phyloP scores from a whole-genome alignment of 2,888 invertebrate genomes.

The Dynastes tityus region DNA sequence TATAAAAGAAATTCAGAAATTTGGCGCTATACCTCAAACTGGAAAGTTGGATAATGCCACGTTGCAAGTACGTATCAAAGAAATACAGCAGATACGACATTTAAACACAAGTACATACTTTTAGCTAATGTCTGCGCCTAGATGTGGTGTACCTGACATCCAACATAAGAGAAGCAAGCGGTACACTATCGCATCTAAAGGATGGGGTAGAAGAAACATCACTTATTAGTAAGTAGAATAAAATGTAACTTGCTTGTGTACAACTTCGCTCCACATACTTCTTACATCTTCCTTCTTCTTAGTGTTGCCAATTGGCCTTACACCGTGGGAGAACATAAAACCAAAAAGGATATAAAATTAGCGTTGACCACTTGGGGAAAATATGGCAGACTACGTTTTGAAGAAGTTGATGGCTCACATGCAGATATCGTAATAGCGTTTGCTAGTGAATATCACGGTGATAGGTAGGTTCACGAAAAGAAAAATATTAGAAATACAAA shows the following conservation, averaged over 20 bases:
- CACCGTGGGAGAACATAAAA: constrained; percentile 74
- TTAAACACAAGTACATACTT: constrained; percentile 7
- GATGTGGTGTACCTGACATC: constrained; percentile 84
- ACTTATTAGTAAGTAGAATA: constrained; percentile 77
- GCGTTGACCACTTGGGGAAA: constrained; percentile 81
- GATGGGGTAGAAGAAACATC: constrained; percentile 80
- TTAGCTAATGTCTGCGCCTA: constrained; percentile 77
- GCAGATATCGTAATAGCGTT: constrained; percentile 86
- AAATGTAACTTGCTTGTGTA: constrained; percentile 9
- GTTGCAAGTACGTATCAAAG: constrained; percentile 70
- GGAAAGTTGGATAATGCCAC: constrained; percentile 80
- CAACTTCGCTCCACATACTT: not conserved
- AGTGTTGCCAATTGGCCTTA: constrained; percentile 82
- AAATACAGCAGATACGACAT: not conserved
- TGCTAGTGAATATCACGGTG: constrained; percentile 80
- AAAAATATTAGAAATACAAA: not conserved
- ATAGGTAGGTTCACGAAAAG: constrained; percentile 71
- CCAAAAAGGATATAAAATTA: constrained; percentile 74
- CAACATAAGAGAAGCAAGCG: constrained; percentile 71
- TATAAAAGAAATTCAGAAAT: constrained; percentile 80
- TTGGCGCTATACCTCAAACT: constrained; percentile 80
- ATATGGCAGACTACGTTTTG: constrained; percentile 77
- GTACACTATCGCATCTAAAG: constrained; percentile 75
- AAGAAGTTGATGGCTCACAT: constrained; percentile 70
- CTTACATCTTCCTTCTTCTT: constrained; percentile 18